A percentile compares a stretch with the other conserved stretches of the same genome.
Conservation (phyloP, 2,888 invertebrate species). For the Drosophila mayaguana region DNA sequence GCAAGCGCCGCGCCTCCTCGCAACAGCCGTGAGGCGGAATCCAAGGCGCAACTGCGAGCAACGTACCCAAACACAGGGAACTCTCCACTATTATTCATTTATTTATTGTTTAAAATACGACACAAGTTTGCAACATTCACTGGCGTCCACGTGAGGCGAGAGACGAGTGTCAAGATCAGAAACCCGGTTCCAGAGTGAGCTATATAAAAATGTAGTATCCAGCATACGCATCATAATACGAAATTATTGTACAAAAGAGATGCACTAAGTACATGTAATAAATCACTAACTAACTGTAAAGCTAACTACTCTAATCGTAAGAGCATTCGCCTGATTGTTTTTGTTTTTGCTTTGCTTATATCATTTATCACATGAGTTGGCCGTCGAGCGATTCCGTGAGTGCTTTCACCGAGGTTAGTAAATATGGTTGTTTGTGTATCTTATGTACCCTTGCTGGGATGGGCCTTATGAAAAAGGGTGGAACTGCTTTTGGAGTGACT, state of each 20-base stretch:
- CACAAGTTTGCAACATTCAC: conserved; percentile 36
- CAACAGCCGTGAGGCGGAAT: conserved; percentile 63
- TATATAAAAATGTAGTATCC: conserved; percentile 19
- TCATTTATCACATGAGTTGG: conserved; percentile 45
- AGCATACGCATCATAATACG: conserved; percentile 30
- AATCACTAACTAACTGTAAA: conserved; percentile 64
- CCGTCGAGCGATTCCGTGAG: conserved; percentile 49
- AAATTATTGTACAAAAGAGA: conserved; percentile 54
- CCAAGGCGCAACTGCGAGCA: conserved; percentile 53
- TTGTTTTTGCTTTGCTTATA: neutral
- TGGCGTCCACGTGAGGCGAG: conserved; percentile 14
- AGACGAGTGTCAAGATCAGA: conserved; percentile 14
- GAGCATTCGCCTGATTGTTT: conserved; percentile 4
- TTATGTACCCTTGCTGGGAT: conserved; percentile 32
- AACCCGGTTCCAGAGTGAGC: conserved; percentile 11
- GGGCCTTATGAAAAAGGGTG: too few species aligned
- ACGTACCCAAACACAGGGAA: neutral
- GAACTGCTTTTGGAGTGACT: neutral
- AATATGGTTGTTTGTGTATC: conserved; percentile 35
- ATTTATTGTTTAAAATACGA: conserved; percentile 35
- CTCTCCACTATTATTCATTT: conserved; percentile 33
- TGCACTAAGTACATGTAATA: conserved; percentile 51
- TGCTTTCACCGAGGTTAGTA: conserved; percentile 71
- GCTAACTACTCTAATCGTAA: conserved; percentile 37
- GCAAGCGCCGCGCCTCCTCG: conserved; percentile 83